Percentiles rank a stretch among this genome's conserved stretches.
Evolutionary conservation across 2,888 invertebrate genomes (phyloP).

Genomic region (Acanthosepion esculentum): DNA sequence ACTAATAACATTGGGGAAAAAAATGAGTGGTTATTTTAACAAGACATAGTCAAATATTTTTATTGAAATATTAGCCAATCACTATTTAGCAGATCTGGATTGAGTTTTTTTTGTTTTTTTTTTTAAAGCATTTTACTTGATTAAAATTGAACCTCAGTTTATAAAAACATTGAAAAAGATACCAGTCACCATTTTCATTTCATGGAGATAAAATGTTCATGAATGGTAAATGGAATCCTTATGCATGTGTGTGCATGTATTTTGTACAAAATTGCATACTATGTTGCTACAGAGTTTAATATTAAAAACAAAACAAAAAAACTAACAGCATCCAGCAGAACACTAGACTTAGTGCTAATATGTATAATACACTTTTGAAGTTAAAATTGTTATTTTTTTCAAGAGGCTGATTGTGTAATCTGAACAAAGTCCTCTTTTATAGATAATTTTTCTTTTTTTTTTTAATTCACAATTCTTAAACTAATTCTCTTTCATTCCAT

Average conservation of each 20-base stretch:
- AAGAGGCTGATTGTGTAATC: neutral
- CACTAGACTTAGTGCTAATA: neutral
- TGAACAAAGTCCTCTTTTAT: neutral
- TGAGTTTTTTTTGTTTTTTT: too few relatives aligned
- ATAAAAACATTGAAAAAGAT: neutral
- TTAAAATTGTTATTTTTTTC: neutral
- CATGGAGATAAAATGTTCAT: neutral
- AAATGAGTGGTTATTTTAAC: neutral
- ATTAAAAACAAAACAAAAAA: neutral
- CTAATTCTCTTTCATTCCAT: neutral
- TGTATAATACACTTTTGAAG: neutral
- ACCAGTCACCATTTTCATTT: constrained; percentile 33
- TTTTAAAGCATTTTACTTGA: neutral
- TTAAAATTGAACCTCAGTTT: neutral
- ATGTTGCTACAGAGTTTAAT: neutral
- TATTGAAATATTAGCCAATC: constrained; percentile 22
- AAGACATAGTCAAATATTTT: constrained; percentile 33
- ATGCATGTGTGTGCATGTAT: neutral
- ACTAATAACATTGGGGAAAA: too few relatives aligned
- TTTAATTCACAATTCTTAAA: neutral
- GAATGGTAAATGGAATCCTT: neutral
- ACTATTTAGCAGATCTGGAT: neutral
- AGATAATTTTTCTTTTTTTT: too few relatives aligned
- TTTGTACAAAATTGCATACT: neutral
- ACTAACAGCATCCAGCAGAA: neutral